phyloP scores from a whole-genome alignment of 2,113 vertebrate genomes.

The Ceratotherium simum region DNA sequence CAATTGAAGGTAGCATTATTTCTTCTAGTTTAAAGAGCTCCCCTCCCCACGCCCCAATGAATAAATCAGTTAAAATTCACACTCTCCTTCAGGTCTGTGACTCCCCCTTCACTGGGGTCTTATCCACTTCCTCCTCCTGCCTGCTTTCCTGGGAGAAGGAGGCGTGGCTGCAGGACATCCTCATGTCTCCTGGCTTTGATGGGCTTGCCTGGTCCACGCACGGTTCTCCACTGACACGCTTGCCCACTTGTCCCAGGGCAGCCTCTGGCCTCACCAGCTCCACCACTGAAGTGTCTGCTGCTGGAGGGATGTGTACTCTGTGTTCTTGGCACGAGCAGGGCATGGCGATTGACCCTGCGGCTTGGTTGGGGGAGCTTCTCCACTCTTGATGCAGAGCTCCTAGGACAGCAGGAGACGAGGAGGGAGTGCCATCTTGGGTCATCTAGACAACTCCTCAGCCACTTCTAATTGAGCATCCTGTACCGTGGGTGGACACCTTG shows the following conservation, averaged over 20 bases:
- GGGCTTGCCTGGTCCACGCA: background rate
- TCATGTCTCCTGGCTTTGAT: background rate
- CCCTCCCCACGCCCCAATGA: background rate
- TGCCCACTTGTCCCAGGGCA: background rate
- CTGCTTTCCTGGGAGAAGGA: background rate
- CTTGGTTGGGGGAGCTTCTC: background rate
- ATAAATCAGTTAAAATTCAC: background rate
- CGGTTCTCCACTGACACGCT: accelerated
- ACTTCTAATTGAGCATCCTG: background rate
- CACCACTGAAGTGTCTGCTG: background rate
- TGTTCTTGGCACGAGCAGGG: background rate
- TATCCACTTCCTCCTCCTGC: accelerated
- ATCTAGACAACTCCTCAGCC: background rate
- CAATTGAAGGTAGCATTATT: background rate
- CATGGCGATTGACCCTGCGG: background rate
- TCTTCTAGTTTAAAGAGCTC: background rate
- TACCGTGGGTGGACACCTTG: background rate
- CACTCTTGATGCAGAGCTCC: background rate
- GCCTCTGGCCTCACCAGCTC: background rate
- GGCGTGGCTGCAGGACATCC: background rate
- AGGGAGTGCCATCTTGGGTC: background rate
- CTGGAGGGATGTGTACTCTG: background rate
- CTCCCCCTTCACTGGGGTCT: background rate
- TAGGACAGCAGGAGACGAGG: background rate
- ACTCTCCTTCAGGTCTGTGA: background rate